Base-by-base conservation (phyloP, 1,140 invertebrate genomes). In the Sycophaga agraensis region DNA sequence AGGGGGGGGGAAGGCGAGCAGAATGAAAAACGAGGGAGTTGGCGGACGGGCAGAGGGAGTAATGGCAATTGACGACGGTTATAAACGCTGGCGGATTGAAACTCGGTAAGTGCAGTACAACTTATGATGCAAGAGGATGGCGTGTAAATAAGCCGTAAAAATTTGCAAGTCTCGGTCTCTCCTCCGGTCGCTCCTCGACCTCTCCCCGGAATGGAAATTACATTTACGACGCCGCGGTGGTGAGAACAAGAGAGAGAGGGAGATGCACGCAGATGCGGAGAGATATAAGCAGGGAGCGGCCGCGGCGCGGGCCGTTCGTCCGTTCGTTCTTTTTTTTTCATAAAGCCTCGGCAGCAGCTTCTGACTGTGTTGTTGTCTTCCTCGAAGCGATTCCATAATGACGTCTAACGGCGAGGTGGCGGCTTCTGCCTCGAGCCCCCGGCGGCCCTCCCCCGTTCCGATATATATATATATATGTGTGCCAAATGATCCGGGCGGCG, bases 111-210 rank as follows among this genome's bases (percentile, higher is more conserved):
- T 31, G 28, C 28, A 11, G 4, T 31, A 4, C 28, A 4, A 11
- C 28, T 4, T 11, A 11, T 11, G 28, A 4, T 31, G 28, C 28
- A 31, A 19, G 26, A 26, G 45, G 61, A 68, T 73, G 66, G 73
- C 73, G 72, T 75, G 71, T 68, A 69, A 72, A 73, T 72, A 71
- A 71, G 61, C 65, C 64, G 65, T 71, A 71, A 74, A 74, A 74
- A 69, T 68, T 64, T 56, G 60, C 54, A 35, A 63, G n/a, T n/a
- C n/a, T n/a, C n/a, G n/a, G n/a, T n/a, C n/a, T n/a, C n/a, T n/a
- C n/a, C n/a, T n/a, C n/a, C n/a, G n/a, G n/a, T 50, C 31, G 11
- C 46, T 49, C 22, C 21, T 1, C 63, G 40, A n/a, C 45, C 21
- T 43, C 40, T 35, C n/a, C 37, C 16, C 39, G 12, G 45, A 40